A percentile compares a stretch with the other conserved stretches of the same genome.
Evolutionary conservation across 2,888 invertebrate genomes (phyloP).

Genomic region (Dynastes tityus): DNA sequence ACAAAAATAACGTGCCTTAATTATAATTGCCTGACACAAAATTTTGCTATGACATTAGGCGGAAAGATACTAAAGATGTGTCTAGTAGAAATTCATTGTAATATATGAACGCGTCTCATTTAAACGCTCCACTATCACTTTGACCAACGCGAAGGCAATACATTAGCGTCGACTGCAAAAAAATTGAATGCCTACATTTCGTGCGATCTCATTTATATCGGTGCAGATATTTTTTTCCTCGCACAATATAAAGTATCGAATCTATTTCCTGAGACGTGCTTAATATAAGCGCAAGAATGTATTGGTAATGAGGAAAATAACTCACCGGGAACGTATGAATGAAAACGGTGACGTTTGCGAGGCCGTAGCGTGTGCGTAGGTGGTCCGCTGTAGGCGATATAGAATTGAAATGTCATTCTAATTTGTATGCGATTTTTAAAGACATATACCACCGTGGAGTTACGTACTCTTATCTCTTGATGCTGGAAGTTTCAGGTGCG

Average conservation of each 20-base stretch:
- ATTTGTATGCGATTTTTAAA: slow-evolving; percentile 59
- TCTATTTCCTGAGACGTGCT: slow-evolving; percentile 55
- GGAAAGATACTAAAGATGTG: slow-evolving; percentile 33
- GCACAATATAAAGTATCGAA: slow-evolving; percentile 55
- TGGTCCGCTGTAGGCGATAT: slow-evolving; percentile 58
- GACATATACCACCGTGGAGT: slow-evolving; percentile 54
- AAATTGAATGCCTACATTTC: slow-evolving; percentile 32
- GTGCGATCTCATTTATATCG: slow-evolving; percentile 35
- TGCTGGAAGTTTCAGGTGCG: background rate
- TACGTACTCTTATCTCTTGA: slow-evolving; percentile 17
- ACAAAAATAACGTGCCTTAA: background rate
- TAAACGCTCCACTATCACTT: background rate
- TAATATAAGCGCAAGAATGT: slow-evolving; percentile 58
- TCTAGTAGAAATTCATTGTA: slow-evolving; percentile 17
- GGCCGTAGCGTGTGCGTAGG: slow-evolving; percentile 55
- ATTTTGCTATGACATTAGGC: slow-evolving; percentile 14
- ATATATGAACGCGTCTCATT: slow-evolving; percentile 9
- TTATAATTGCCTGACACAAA: background rate
- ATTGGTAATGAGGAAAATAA: slow-evolving; percentile 58
- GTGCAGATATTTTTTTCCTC: slow-evolving; percentile 11
- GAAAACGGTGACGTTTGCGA: slow-evolving; percentile 50
- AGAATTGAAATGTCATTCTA: slow-evolving; percentile 61
- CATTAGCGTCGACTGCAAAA: slow-evolving; percentile 11
- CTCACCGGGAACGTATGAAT: slow-evolving; percentile 56
- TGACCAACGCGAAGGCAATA: slow-evolving; percentile 10